Conservation (phyloP, 2,888 invertebrate species). For the Drosophila multiciliata region DNA sequence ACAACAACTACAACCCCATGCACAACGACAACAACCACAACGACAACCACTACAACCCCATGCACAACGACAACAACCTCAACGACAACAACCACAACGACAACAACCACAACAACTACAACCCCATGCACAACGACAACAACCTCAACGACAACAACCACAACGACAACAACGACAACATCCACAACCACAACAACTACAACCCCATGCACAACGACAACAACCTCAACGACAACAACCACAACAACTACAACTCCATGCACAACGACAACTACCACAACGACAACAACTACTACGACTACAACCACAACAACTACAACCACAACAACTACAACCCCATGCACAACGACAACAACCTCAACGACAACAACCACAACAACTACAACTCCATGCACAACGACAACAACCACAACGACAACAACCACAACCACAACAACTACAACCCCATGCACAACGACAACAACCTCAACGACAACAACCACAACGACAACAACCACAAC, state of each 20-base stretch:
- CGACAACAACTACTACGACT: neutral
- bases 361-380: slow-evolving; percentile 1
- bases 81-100: neutral
- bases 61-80: neutral
- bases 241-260: slow-evolving; percentile 10
- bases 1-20: neutral
- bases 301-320: neutral
- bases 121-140: neutral
- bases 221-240: neutral
- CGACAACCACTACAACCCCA: neutral
- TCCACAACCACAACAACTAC: neutral
- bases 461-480: neutral
- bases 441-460: neutral
- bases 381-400: slow-evolving; percentile 7
- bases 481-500: neutral
- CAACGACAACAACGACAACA: neutral
- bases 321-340: neutral
- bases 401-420: slow-evolving; percentile 5
- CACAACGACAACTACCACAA: neutral
- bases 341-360: neutral
- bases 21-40: neutral
- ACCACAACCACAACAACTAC: slow-evolving; percentile 7
- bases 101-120: neutral
- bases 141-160: accelerated
- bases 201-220: neutral